phyloP scores from a whole-genome alignment of 2,113 vertebrate genomes.

The Poeciliopsis turrubarensis region DNA sequence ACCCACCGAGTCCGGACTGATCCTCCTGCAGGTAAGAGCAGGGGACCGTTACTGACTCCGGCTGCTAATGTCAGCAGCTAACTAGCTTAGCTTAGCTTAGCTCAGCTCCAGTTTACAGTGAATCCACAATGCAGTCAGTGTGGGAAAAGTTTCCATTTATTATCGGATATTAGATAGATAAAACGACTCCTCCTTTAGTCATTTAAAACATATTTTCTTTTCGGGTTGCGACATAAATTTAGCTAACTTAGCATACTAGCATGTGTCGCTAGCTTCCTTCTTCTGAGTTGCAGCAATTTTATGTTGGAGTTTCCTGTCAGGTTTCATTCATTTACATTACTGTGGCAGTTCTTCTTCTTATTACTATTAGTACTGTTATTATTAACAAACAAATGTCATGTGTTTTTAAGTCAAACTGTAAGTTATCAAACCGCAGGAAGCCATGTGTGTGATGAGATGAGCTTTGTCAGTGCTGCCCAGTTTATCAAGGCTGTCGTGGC shows the following conservation, averaged over 20 bases:
- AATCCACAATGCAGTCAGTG: too few species aligned
- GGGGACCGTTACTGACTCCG: conserved; percentile 13
- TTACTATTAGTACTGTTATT: accelerated
- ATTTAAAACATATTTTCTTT: neutral
- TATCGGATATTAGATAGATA: neutral
- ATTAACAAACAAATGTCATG: neutral
- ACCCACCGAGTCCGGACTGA: conserved; percentile 13
- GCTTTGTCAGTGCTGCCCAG: neutral
- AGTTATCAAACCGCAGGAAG: neutral
- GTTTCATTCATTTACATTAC: neutral
- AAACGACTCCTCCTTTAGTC: accelerated
- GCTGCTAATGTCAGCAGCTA: conserved; percentile 41
- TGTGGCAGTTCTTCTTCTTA: too few species aligned
- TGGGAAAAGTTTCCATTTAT: neutral
- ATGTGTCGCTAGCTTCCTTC: conserved; percentile 21
- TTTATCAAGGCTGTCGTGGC: neutral
- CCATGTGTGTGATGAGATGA: neutral
- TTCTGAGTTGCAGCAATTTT: neutral
- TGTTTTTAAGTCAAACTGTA: conserved; percentile 2
- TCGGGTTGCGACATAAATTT: neutral
- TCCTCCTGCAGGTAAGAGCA: conserved; percentile 59
- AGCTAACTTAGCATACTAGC: conserved; percentile 42
- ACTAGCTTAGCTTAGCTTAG: conserved; percentile 53
- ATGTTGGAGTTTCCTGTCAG: neutral
- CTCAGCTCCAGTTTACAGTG: neutral